These are phyloP conservation scores for Globia sparganii DNA, from an alignment of 2,888 invertebrate species.

Conservation along the genomic window DNA sequence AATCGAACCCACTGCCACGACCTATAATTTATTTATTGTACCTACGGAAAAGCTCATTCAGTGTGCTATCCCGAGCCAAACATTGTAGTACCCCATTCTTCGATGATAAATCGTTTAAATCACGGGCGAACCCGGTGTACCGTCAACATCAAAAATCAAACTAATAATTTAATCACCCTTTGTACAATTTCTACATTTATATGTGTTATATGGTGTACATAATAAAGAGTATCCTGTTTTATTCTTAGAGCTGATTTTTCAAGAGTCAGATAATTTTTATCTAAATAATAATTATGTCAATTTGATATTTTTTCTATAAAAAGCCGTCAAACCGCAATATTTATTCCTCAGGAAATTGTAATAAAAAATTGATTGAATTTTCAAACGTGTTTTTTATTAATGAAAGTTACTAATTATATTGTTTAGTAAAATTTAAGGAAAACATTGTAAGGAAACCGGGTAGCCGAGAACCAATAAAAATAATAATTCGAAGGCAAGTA, in stretches of 20 bases:
- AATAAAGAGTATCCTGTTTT: too few species aligned
- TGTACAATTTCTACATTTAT: not conserved
- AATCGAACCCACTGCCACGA: not conserved
- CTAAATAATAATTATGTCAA: too few species aligned
- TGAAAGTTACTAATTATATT: not conserved
- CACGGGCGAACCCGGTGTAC: constrained; percentile 24
- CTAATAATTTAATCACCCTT: not conserved
- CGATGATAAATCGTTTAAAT: constrained; percentile 46
- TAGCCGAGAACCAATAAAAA: too few species aligned
- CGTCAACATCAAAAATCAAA: constrained; percentile 1
- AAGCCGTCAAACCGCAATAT: too few species aligned
- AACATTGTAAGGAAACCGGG: too few species aligned
- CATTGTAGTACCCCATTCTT: constrained; percentile 17
- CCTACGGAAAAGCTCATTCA: not conserved
- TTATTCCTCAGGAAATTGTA: not conserved
- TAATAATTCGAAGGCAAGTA: too few species aligned
- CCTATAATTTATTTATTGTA: not conserved
- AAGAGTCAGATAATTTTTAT: too few species aligned
- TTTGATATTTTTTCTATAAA: too few species aligned
- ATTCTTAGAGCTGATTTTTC: too few species aligned
- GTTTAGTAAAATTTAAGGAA: not conserved
- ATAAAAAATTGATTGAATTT: not conserved
- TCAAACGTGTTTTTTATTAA: not conserved
- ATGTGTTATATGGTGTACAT: not conserved
- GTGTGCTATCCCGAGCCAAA: not conserved